phyloP scores from a whole-genome alignment of 2,888 invertebrate genomes.

The Machimus rusticus region DNA sequence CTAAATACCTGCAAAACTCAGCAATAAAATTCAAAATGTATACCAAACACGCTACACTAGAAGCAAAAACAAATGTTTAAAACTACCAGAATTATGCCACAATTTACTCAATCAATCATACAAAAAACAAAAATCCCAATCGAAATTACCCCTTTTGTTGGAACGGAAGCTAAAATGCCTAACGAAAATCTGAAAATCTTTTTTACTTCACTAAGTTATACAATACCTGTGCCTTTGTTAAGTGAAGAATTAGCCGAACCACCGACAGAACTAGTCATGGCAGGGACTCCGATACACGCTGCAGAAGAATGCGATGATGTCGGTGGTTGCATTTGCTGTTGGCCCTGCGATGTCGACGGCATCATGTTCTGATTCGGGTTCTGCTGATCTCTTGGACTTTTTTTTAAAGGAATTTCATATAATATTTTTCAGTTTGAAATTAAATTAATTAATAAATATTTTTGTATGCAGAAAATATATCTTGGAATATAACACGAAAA shows the following conservation, averaged over 20 bases:
- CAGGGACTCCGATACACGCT: not conserved
- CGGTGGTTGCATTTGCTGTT: constrained; percentile 14
- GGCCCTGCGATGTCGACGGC: not conserved
- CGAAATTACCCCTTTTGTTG: not conserved
- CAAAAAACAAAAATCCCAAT: not conserved
- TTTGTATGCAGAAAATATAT: not conserved
- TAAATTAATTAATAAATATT: constrained; percentile 1
- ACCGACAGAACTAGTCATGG: constrained; percentile 23
- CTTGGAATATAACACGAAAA: not conserved
- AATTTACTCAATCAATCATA: not conserved
- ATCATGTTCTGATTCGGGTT: constrained; percentile 11
- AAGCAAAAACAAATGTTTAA: not conserved
- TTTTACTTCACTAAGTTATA: constrained; percentile 36
- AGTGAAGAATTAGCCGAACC: constrained; percentile 39
- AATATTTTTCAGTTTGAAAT: constrained; percentile 14
- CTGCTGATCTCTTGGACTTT: constrained; percentile 33
- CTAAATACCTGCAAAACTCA: not conserved
- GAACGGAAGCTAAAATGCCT: not conserved
- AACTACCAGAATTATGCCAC: not conserved
- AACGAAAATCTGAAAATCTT: not conserved
- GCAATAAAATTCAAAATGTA: not conserved
- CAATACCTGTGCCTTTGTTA: constrained; percentile 46
- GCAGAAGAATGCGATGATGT: constrained; percentile 5
- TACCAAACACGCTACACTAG: not conserved
- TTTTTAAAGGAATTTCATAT: constrained; percentile 22